phyloP scores from a whole-genome alignment of 2,888 invertebrate genomes.

The Watsonalla binaria region DNA sequence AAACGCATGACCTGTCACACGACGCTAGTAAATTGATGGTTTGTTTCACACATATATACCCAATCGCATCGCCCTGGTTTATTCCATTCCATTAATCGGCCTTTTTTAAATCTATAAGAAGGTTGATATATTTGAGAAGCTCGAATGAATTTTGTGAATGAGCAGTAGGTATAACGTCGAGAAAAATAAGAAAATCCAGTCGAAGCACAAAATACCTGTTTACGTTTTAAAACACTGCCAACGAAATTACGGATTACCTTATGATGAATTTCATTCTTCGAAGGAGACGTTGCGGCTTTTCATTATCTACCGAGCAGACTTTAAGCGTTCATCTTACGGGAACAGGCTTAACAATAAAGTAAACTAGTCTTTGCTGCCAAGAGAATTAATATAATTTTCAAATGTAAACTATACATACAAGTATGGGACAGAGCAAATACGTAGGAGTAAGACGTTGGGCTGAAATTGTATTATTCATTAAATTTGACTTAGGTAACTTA shows the following conservation, averaged over 20 bases:
- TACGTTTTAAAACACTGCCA: background rate
- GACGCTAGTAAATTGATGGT: no score
- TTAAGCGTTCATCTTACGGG: background rate
- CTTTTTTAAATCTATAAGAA: no score
- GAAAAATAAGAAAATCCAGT: no score
- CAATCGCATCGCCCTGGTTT: no score
- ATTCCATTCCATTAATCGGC: no score
- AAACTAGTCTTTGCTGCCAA: background rate
- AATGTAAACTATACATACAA: conserved; percentile 1
- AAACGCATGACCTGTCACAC: no score
- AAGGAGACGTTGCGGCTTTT: background rate
- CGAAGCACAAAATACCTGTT: no score
- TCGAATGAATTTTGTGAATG: no score
- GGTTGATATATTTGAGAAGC: no score
- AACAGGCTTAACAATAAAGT: background rate
- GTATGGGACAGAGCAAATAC: conserved; percentile 5
- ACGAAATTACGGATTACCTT: background rate
- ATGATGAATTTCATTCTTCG: background rate
- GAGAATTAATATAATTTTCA: conserved; percentile 8
- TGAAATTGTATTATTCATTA: conserved; percentile 26
- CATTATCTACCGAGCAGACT: background rate
- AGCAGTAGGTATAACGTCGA: no score
- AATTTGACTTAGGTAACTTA: conserved; percentile 19
- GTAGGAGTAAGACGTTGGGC: conserved; percentile 17
- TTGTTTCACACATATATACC: no score